Percentiles rank a stretch among this genome's conserved stretches.
phyloP scores from a whole-genome alignment of 2,888 invertebrate genomes.

The Clepsis dumicolana region DNA sequence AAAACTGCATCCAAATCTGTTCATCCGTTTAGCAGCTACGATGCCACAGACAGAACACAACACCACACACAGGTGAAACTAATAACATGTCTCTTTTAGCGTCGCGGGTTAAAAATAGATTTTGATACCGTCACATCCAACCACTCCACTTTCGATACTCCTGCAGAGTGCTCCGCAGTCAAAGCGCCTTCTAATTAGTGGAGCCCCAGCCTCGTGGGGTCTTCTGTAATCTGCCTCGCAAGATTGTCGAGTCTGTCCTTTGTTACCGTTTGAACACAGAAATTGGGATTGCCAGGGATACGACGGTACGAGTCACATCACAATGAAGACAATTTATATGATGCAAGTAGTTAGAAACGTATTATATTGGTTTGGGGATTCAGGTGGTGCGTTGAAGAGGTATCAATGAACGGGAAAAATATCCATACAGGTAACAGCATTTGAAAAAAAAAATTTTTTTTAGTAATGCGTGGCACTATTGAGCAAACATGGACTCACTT shows the following conservation, averaged over 20 bases:
- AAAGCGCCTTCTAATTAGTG: conserved; percentile 20
- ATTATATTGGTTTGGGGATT: neutral
- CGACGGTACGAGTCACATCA: neutral
- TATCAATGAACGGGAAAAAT: neutral
- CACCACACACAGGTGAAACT: too few species aligned
- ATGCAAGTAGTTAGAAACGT: neutral
- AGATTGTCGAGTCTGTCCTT: conserved; percentile 9
- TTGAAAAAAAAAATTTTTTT: too few species aligned
- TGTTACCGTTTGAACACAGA: neutral
- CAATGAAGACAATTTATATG: neutral
- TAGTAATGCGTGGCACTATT: too few species aligned
- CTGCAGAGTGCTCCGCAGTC: neutral
- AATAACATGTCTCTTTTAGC: too few species aligned
- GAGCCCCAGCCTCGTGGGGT: neutral
- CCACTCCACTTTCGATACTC: neutral
- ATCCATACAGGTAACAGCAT: too few species aligned
- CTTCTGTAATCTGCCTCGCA: conserved; percentile 12
- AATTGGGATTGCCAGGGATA: neutral
- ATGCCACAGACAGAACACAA: too few species aligned
- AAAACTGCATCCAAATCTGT: too few species aligned
- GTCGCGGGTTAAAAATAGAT: neutral
- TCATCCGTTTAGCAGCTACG: too few species aligned
- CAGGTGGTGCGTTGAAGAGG: neutral
- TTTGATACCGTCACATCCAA: neutral
- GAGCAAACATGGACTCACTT: too few species aligned